These are phyloP conservation scores for Rhingia rostrata DNA, from an alignment of 2,888 invertebrate genomes.

Conservation along the genomic window DNA sequence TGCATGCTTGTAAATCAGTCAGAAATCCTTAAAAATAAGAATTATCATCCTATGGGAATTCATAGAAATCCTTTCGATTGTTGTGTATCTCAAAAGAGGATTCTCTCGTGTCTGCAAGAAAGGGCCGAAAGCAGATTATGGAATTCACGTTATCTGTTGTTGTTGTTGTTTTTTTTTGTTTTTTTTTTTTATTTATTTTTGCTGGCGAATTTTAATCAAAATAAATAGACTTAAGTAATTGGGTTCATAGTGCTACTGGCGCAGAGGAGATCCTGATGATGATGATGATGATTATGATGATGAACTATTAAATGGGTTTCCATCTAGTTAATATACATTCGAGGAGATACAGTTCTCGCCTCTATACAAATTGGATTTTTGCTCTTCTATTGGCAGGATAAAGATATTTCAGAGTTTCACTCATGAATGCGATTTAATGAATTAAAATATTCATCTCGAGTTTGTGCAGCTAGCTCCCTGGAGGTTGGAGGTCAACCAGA, in stretches of 20 bases:
- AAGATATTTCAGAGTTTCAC: constrained; percentile 23
- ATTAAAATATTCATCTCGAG: constrained; percentile 35
- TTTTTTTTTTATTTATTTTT: constrained; percentile 14
- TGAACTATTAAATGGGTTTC: constrained; percentile 30
- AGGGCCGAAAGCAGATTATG: constrained; percentile 55
- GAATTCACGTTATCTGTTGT: constrained; percentile 18
- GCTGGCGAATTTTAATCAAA: constrained; percentile 63
- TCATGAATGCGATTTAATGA: constrained; percentile 37
- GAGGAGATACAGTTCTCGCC: not conserved
- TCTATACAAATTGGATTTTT: constrained; percentile 27
- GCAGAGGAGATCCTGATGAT: not conserved
- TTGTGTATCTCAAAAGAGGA: constrained; percentile 16
- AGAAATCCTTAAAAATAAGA: constrained; percentile 38
- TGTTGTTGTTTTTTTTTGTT: constrained; percentile 4
- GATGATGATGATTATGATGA: constrained; percentile 28
- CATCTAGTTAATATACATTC: constrained; percentile 23
- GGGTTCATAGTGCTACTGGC: constrained; percentile 26
- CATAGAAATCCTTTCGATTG: constrained; percentile 45
- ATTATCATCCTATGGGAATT: constrained; percentile 53
- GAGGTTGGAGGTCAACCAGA: too few species aligned
- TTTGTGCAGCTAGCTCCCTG: too few species aligned
- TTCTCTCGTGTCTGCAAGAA: constrained; percentile 1
- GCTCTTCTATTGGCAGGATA: constrained; percentile 21
- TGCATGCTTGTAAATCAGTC: constrained; percentile 55
- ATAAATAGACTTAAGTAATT: constrained; percentile 63